Base-by-base conservation (phyloP, 2,113 vertebrate genomes). In the Heteronetta atricapilla region DNA sequence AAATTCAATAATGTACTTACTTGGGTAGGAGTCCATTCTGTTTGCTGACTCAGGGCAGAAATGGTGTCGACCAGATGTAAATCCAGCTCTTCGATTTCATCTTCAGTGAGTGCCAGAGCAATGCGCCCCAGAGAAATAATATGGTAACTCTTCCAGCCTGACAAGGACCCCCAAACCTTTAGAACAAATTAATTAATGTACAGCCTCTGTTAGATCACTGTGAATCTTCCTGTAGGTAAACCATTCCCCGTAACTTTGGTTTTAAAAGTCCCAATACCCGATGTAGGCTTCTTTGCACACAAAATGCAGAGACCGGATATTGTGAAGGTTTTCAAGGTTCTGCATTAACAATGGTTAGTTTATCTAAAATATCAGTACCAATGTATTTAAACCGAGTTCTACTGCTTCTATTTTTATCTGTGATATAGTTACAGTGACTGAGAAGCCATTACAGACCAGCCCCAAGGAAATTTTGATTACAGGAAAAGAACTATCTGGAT, bases 61-160 rank as follows among this genome's bases (percentile, higher is more conserved):
- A 98, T 36, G 0, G 97, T 94, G 68, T 98, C 98, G 0, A 98
- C 55, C 48, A 98, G 98, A 58, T 50, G 82, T 86, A 98, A 97
- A 63, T 98, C 83, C 89, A 98, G 94, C 81, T 97, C 97, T n/a
- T 75, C 4, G 7, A 98, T 94, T 70, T 98, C 98, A 8, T 40
- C 84, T 29, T 97, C 96, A 0, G 77, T 98, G 10, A 98, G 95
- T 10, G 97, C 97, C 64, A 98, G 86, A n/a, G 97, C 97, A 38
- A 98, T 98, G 53, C 68, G 96, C 9, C 98, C 98, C 66, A 98
- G 92, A 12, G 98, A 97, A 29, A 97, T 64, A 2, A 98, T 67
- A 4, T 98, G 98, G 42, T 98, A 95, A 29, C 94, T 97, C 78
- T 86, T 98, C 98, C 98, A 98, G 77, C 28, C 78, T 48, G 94